These are phyloP conservation scores for Sebastes flavidus DNA, from an alignment of 2,797 vertebrate genomes.

Conservation along the genomic window DNA sequence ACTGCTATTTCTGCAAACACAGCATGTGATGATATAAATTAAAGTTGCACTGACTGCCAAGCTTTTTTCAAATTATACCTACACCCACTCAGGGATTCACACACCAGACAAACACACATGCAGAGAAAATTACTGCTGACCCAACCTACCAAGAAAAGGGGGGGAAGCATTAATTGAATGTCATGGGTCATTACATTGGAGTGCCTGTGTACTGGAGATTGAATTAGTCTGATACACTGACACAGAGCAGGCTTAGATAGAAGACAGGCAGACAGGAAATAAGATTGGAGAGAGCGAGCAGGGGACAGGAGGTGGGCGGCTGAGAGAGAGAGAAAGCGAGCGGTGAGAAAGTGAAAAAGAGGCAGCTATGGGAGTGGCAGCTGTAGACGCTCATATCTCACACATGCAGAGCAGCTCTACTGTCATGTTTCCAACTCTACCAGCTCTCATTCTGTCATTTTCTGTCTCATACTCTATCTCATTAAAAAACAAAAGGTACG, in stretches of 20 bases:
- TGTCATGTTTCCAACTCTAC: constrained; percentile 26
- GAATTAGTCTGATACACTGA: constrained; percentile 78
- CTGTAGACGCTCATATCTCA: constrained; percentile 52
- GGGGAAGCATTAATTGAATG: constrained; percentile 73
- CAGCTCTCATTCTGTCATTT: constrained; percentile 7
- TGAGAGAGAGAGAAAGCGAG: constrained; percentile 25
- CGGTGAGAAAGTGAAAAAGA: constrained; percentile 36
- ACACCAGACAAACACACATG: constrained; percentile 34
- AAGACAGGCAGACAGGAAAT: constrained; percentile 75
- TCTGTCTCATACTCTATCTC: constrained; percentile 14
- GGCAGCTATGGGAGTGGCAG: constrained; percentile 58
- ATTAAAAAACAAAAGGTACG: not conserved
- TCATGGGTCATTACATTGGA: constrained; percentile 76
- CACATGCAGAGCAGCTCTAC: constrained; percentile 31
- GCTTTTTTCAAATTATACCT: constrained; percentile 6
- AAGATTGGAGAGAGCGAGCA: constrained; percentile 47
- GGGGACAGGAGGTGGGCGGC: constrained; percentile 56
- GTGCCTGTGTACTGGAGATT: constrained; percentile 71
- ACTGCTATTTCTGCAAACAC: not conserved
- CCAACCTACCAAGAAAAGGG: constrained; percentile 39
- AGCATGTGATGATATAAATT: not conserved
- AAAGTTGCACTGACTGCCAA: not conserved
- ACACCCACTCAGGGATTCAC: constrained; percentile 12
- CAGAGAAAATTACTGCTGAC: constrained; percentile 51
- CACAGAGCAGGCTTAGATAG: constrained; percentile 60